Conservation (phyloP, 2,113 vertebrate species). For the Prinia subflava region DNA sequence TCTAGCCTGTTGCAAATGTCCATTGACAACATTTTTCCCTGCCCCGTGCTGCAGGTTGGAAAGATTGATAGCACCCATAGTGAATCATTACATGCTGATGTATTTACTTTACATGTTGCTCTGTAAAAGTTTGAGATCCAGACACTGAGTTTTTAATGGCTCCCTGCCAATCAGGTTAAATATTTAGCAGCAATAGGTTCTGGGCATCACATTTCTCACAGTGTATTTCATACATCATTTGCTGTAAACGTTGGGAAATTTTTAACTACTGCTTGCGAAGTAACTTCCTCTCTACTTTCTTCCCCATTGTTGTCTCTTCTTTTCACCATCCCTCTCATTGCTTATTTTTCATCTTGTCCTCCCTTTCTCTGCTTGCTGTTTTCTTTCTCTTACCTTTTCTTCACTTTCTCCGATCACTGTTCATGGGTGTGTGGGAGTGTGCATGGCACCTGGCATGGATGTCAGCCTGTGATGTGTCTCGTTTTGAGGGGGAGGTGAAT, state of each 20-base stretch:
- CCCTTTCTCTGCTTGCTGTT: background rate
- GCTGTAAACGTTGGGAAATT: conserved; percentile 1
- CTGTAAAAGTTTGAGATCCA: background rate
- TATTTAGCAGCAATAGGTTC: conserved; percentile 49
- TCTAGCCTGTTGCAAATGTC: background rate
- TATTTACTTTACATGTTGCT: conserved; percentile 45
- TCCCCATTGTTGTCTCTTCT: background rate
- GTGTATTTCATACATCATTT: conserved; percentile 56
- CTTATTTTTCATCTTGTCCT: background rate
- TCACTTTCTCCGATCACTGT: background rate
- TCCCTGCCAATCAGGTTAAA: conserved; percentile 55
- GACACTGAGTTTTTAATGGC: background rate
- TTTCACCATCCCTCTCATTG: background rate
- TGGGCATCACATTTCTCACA: conserved; percentile 37
- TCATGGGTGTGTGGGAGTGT: background rate
- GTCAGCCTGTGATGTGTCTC: background rate
- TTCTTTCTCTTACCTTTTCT: background rate
- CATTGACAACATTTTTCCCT: background rate
- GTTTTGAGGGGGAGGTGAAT: too few species aligned
- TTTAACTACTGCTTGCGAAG: background rate
- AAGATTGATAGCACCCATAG: background rate
- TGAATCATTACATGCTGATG: conserved; percentile 11
- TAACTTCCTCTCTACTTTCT: background rate
- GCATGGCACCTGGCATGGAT: background rate
- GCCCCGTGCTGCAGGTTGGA: background rate